Evolutionary conservation across 2,888 invertebrate species (phyloP).

Genomic region (Machimus atricapillus): DNA sequence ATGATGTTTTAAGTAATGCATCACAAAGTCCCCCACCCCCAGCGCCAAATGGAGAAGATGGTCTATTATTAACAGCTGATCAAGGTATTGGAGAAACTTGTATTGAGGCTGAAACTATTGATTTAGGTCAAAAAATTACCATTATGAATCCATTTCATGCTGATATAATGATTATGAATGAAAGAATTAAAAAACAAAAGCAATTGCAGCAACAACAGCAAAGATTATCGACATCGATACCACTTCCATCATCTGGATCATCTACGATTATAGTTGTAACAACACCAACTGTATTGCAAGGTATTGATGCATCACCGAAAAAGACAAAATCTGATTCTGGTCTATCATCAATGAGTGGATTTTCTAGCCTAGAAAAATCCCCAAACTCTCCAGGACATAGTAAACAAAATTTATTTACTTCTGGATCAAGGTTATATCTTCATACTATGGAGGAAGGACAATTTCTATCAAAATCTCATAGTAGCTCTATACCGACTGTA

Average conservation of each 20-base stretch:
- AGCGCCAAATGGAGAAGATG: conserved; percentile 73
- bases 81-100: neutral
- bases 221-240: conserved; percentile 53
- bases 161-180: conserved; percentile 51
- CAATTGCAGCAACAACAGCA: conserved; percentile 69
- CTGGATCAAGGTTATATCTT: conserved; percentile 32
- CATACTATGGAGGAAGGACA: conserved; percentile 39
- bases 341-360: conserved; percentile 85
- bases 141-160: conserved; percentile 54
- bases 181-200: conserved; percentile 64
- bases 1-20: conserved; percentile 53
- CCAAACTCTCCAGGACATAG: conserved; percentile 72
- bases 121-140: conserved; percentile 40
- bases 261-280: conserved; percentile 68
- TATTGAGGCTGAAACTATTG: neutral
- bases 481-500: neutral
- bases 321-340: conserved; percentile 83
- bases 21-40: conserved; percentile 83
- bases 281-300: neutral
- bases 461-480: conserved; percentile 19
- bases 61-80: neutral
- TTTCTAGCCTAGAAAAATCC: conserved; percentile 85
- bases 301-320: conserved; percentile 51
- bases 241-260: conserved; percentile 70
- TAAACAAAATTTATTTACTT: conserved; percentile 2